phyloP scores from a whole-genome alignment of 2,797 vertebrate genomes.

The Rhinichthys osculus region DNA sequence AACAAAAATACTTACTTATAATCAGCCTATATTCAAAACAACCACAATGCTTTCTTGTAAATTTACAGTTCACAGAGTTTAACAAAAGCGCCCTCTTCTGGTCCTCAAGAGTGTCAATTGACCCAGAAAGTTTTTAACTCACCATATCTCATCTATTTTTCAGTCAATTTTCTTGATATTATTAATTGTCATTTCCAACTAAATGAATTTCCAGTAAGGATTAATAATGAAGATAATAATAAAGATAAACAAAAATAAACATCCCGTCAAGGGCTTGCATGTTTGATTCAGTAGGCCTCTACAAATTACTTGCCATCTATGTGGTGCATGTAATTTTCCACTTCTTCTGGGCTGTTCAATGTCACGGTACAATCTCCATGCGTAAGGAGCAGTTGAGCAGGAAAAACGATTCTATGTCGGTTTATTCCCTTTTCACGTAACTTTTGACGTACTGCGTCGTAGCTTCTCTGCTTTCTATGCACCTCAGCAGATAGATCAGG shows the following conservation, averaged over 20 bases:
- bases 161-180: too few relatives aligned
- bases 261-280: too few relatives aligned
- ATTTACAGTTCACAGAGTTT: neutral
- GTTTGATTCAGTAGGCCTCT: too few relatives aligned
- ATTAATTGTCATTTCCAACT: too few relatives aligned
- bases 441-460: constrained; percentile 26
- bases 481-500: constrained; percentile 29
- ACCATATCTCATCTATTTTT: too few relatives aligned
- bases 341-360: neutral
- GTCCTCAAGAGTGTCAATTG: neutral
- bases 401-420: constrained; percentile 1
- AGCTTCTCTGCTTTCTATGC: constrained; percentile 2
- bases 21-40: too few relatives aligned
- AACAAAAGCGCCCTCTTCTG: neutral
- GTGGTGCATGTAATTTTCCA: neutral
- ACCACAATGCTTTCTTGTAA: too few relatives aligned
- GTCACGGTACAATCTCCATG: neutral
- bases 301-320: neutral
- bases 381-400: neutral
- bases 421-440: constrained; percentile 30
- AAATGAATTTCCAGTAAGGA: too few relatives aligned
- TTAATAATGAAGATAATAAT: too few relatives aligned
- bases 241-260: too few relatives aligned
- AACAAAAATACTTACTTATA: neutral
- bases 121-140: neutral